phyloP scores from a whole-genome alignment of 2,888 invertebrate species.

The Ephialtes manifestator region DNA sequence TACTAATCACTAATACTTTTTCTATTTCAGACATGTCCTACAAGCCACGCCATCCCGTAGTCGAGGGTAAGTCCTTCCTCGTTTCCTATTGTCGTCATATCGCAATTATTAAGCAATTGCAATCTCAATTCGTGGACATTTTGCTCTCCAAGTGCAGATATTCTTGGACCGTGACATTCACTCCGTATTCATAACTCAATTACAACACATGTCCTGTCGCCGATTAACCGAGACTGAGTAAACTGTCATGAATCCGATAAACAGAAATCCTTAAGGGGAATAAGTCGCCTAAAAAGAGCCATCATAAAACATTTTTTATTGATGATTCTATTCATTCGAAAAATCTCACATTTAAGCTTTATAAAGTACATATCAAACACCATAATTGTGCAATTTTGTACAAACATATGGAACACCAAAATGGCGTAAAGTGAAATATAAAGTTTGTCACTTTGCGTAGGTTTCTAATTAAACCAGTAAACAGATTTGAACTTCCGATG shows the following conservation, averaged over 20 bases:
- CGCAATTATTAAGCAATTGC: not conserved
- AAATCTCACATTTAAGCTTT: no score
- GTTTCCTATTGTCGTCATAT: slow-evolving; percentile 21
- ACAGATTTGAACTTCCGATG: no score
- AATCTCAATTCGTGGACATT: not conserved
- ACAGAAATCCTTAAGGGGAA: slow-evolving; percentile 16
- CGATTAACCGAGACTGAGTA: slow-evolving; percentile 42
- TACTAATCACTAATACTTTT: slow-evolving; percentile 73
- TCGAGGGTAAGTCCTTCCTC: slow-evolving; percentile 87
- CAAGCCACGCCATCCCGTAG: slow-evolving; percentile 89
- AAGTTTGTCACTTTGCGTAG: no score
- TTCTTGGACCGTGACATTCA: slow-evolving; percentile 1
- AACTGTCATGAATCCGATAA: slow-evolving; percentile 63
- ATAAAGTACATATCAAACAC: no score
- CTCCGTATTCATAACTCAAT: slow-evolving; percentile 67
- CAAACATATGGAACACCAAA: no score
- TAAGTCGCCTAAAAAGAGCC: no score
- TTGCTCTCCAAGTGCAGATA: slow-evolving; percentile 15
- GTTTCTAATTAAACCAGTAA: no score
- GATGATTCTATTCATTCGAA: no score
- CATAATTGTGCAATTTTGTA: no score
- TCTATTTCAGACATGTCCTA: slow-evolving; percentile 90
- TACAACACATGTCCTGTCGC: slow-evolving; percentile 48
- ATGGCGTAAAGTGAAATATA: no score
- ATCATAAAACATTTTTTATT: no score